A percentile compares a stretch with the other conserved stretches of the same genome.
Conservation (phyloP, 2,797 vertebrate genomes). For the Lates japonicus region DNA sequence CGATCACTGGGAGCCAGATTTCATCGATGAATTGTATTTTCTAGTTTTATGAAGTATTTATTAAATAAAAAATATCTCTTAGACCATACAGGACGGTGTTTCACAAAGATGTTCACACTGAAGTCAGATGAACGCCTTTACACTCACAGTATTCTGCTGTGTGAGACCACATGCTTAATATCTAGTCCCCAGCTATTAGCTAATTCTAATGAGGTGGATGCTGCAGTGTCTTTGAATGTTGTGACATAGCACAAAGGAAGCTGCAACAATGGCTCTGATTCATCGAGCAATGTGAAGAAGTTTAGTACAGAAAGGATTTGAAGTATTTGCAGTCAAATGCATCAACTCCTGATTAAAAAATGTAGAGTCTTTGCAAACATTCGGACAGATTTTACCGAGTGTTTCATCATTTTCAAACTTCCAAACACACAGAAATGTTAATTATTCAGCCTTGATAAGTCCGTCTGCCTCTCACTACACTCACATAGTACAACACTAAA, state of each 20-base stretch:
- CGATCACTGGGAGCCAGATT: background rate
- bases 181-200: slow-evolving; percentile 8
- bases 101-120: background rate
- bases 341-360: slow-evolving; percentile 27
- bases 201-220: slow-evolving; percentile 7
- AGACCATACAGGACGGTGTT: background rate
- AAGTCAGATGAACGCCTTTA: background rate
- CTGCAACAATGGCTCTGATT: slow-evolving; percentile 25
- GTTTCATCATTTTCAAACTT: slow-evolving; percentile 59
- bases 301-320: slow-evolving; percentile 18
- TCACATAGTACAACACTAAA: slow-evolving; percentile 23
- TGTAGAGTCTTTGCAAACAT: slow-evolving; percentile 44
- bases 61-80: background rate
- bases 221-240: slow-evolving; percentile 20
- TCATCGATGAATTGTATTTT: background rate
- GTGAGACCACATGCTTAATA: background rate
- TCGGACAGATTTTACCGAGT: slow-evolving; percentile 35
- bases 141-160: background rate
- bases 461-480: slow-evolving; percentile 25
- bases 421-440: slow-evolving; percentile 43
- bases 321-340: slow-evolving; percentile 21
- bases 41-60: slow-evolving; percentile 10
- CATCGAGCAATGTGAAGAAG: slow-evolving; percentile 11
- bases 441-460: slow-evolving; percentile 40
- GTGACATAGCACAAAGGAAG: slow-evolving; percentile 17